phyloP scores from a whole-genome alignment of 2,797 vertebrate genomes.

The Chlorospingus semifuscus region DNA sequence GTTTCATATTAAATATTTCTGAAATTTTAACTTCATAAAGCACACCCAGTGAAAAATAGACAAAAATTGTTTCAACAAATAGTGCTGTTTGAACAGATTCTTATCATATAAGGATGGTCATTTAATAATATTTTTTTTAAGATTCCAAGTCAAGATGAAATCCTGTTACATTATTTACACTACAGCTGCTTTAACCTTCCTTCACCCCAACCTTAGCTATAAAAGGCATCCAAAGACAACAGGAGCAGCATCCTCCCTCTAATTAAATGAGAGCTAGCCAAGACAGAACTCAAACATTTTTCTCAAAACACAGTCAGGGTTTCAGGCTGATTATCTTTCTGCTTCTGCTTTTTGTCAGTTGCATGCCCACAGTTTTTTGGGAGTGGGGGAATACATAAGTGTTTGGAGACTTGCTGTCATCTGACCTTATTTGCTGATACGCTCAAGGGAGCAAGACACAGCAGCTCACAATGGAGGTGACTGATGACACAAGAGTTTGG shows the following conservation, averaged over 20 bases:
- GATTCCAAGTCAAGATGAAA: slow-evolving; percentile 11
- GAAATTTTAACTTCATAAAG: background rate
- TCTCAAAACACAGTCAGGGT: background rate
- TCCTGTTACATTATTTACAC: slow-evolving; percentile 17
- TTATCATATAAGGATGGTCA: slow-evolving; percentile 13
- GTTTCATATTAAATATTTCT: background rate
- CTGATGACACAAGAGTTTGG: background rate
- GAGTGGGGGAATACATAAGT: background rate
- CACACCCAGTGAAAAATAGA: slow-evolving; percentile 17
- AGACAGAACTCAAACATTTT: background rate
- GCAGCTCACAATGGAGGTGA: background rate
- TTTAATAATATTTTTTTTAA: slow-evolving; percentile 27
- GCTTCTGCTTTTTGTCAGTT: background rate
- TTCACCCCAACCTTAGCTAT: background rate
- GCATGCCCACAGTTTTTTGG: background rate
- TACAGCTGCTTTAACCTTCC: slow-evolving; percentile 2
- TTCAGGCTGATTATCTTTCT: background rate
- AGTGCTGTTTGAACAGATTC: slow-evolving; percentile 11
- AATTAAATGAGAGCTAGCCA: background rate
- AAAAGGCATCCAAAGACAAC: slow-evolving; percentile 52
- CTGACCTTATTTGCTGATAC: background rate
- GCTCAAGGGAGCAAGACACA: background rate
- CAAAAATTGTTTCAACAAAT: slow-evolving; percentile 45
- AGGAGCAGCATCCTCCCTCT: slow-evolving; percentile 18
- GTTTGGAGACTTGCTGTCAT: background rate